Percentiles rank a stretch among this genome's conserved stretches.
phyloP scores from a whole-genome alignment of 2,797 vertebrate species.

The Bradypodion ventrale region DNA sequence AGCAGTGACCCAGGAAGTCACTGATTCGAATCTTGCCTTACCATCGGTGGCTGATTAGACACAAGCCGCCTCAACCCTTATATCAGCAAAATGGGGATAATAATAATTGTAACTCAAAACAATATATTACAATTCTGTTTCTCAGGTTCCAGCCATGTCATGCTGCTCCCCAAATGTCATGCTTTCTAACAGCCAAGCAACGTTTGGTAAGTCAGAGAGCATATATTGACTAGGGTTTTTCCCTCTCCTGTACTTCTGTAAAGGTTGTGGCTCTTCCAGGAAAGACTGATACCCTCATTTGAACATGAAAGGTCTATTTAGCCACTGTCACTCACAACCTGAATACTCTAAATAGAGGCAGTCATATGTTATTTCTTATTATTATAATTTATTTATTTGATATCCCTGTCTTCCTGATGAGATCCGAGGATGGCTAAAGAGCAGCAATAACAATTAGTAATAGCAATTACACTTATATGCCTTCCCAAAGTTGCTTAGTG shows the following conservation, averaged over 20 bases:
- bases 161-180: not conserved
- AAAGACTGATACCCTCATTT: not conserved
- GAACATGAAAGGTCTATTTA: not conserved
- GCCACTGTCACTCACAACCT: not conserved
- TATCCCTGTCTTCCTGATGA: too few species aligned
- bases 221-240: too few species aligned
- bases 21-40: constrained; percentile 10
- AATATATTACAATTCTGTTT: not conserved
- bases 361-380: too few species aligned
- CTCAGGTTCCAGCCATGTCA: not conserved
- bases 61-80: not conserved
- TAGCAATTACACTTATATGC: too few species aligned
- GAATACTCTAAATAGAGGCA: not conserved
- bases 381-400: too few species aligned
- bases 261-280: not conserved
- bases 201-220: not conserved
- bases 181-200: not conserved
- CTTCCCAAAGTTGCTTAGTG: too few species aligned
- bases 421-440: too few species aligned
- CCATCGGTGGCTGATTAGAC: not conserved
- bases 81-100: not conserved
- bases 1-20: constrained; percentile 11
- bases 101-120: not conserved
- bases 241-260: not conserved
- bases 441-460: too few species aligned